A percentile compares a stretch with the other conserved stretches of the same genome.
These are phyloP conservation scores for Neocloeon triangulifer DNA, from an alignment of 1,140 invertebrate species.

Conservation along the genomic window DNA sequence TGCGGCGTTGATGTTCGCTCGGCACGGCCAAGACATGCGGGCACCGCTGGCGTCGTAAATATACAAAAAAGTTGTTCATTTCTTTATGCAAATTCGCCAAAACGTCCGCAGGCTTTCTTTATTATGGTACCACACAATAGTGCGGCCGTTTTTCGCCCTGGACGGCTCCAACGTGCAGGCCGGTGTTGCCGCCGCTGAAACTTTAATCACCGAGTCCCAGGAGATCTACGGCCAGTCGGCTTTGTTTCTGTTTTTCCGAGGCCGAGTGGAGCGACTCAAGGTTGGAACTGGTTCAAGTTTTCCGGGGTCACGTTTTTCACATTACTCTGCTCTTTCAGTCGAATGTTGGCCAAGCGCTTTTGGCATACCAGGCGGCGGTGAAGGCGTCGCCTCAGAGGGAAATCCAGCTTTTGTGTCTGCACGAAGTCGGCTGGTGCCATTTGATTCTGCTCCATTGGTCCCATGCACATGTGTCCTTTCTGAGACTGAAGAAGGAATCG, in stretches of 20 bases:
- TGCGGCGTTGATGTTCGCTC: conserved; percentile 34
- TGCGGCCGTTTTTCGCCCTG: conserved; percentile 43
- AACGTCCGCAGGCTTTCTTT: conserved; percentile 33
- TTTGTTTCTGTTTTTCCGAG: conserved; percentile 45
- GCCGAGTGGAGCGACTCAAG: conserved; percentile 36
- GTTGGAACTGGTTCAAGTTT: conserved; percentile 14
- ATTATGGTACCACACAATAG: conserved; percentile 51
- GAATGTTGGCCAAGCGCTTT: conserved; percentile 30
- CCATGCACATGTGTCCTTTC: conserved; percentile 28
- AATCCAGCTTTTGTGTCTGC: conserved; percentile 38
- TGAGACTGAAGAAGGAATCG: conserved; percentile 31
- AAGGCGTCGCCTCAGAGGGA: conserved; percentile 36
- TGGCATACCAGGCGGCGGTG: conserved; percentile 31
- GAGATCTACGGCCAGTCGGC: conserved; percentile 35
- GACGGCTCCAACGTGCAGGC: conserved; percentile 34
- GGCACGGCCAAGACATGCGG: conserved; percentile 41
- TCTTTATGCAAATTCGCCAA: too few species aligned
- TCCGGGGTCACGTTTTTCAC: not conserved
- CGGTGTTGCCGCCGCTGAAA: conserved; percentile 30
- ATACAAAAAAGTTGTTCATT: too few species aligned
- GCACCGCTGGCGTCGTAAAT: conserved; percentile 43
- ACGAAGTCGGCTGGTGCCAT: conserved; percentile 51
- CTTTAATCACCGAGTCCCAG: conserved; percentile 31
- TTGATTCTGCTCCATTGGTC: conserved; percentile 36
- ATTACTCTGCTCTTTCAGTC: conserved; percentile 19